Evolutionary conservation across 2,888 invertebrate genomes (phyloP).

Genomic region (Oscheius myriophilus): DNA sequence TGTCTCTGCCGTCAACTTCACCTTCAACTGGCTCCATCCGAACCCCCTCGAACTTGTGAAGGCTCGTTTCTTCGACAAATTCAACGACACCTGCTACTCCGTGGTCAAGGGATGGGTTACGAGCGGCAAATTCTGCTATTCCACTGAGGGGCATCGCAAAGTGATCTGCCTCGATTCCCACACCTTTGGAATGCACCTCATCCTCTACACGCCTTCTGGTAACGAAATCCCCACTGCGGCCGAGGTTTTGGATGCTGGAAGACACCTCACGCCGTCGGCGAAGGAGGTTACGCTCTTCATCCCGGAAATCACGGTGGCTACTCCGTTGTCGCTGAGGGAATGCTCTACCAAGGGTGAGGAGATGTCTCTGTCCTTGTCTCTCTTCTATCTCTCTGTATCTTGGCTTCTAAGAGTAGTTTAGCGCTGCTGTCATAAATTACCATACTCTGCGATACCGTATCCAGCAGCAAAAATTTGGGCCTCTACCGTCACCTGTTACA

Average conservation of each 20-base stretch:
- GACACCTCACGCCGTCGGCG: no score
- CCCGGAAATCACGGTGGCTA: slow-evolving; percentile 19
- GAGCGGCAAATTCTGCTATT: background rate
- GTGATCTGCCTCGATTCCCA: slow-evolving; percentile 9
- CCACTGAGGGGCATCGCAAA: background rate
- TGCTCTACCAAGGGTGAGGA: slow-evolving; percentile 16
- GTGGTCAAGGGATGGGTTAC: slow-evolving; percentile 2
- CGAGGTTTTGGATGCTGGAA: background rate
- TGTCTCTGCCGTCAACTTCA: slow-evolving; percentile 23
- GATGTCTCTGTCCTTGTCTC: no score
- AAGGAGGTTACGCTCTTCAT: slow-evolving; percentile 5
- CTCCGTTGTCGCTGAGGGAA: slow-evolving; percentile 20
- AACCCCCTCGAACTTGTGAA: background rate
- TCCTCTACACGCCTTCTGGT: slow-evolving; percentile 12
- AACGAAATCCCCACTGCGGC: slow-evolving; percentile 5
- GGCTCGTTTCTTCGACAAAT: slow-evolving; percentile 1
- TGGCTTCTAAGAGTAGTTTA: no score
- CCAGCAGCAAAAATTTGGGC: no score
- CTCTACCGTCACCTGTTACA: no score
- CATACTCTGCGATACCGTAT: no score
- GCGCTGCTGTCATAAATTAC: no score
- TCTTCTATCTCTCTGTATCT: no score
- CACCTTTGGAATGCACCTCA: background rate
- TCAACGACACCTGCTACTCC: background rate
- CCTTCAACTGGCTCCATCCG: slow-evolving; percentile 22